These are phyloP conservation scores for Odontothrips loti DNA, from an alignment of 2,888 invertebrate species.

Conservation along the genomic window DNA sequence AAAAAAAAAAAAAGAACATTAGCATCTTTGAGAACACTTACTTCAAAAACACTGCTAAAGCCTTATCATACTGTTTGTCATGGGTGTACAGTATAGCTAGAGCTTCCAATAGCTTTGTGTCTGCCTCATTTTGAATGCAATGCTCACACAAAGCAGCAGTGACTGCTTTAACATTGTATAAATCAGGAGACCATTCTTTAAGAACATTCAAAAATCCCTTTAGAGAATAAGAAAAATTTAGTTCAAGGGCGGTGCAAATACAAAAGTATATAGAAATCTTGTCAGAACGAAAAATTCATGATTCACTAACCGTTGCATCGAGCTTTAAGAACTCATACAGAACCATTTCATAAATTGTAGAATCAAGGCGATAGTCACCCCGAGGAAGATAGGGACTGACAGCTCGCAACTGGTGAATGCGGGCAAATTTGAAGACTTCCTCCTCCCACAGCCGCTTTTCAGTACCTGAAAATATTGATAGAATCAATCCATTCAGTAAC, in stretches of 20 bases:
- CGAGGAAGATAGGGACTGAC: slow-evolving; percentile 77
- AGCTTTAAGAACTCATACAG: slow-evolving; percentile 84
- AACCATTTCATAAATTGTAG: slow-evolving; percentile 90
- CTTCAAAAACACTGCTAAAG: slow-evolving; percentile 84
- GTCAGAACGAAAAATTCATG: neutral
- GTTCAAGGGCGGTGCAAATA: neutral
- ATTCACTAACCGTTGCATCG: slow-evolving; percentile 58
- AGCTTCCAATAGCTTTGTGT: slow-evolving; percentile 74
- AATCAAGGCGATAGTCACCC: slow-evolving; percentile 65
- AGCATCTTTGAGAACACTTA: slow-evolving; percentile 45
- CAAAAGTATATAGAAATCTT: neutral
- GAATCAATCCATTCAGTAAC: neutral
- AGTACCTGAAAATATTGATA: slow-evolving; percentile 47
- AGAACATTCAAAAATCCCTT: slow-evolving; percentile 77
- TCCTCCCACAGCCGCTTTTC: slow-evolving; percentile 87
- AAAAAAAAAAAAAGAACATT: no score
- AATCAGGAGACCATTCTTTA: slow-evolving; percentile 79
- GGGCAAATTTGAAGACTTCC: slow-evolving; percentile 84
- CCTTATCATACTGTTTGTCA: slow-evolving; percentile 84
- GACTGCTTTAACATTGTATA: slow-evolving; percentile 79
- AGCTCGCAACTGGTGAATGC: slow-evolving; percentile 72
- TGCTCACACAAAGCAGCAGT: slow-evolving; percentile 82
- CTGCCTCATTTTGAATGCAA: slow-evolving; percentile 64
- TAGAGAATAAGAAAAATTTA: slow-evolving; percentile 36
- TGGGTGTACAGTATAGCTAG: slow-evolving; percentile 85